These are phyloP conservation scores for Neostethus bicornis DNA, from an alignment of 2,797 vertebrate genomes.

Conservation along the genomic window DNA sequence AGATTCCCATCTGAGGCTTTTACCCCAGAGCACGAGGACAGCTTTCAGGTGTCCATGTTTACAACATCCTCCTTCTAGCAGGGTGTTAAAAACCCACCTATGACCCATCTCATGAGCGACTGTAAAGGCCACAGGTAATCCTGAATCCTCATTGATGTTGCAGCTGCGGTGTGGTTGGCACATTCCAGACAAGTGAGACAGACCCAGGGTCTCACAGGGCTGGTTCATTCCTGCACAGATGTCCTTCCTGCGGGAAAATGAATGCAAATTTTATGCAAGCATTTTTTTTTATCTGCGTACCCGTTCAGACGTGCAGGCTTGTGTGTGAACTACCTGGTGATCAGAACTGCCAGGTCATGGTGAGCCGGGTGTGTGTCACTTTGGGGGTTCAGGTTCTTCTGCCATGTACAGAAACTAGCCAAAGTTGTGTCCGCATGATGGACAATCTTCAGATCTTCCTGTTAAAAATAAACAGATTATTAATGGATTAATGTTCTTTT, in stretches of 20 bases:
- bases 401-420: conserved; percentile 96
- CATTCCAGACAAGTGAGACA: conserved; percentile 96
- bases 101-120: conserved; percentile 97
- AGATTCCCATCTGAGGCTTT: too few relatives aligned
- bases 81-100: conserved; percentile 86
- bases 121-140: conserved; percentile 95
- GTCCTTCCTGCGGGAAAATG: too few relatives aligned
- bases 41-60: too few relatives aligned
- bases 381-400: conserved; percentile 95
- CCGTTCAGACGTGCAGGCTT: not conserved
- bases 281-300: too few relatives aligned
- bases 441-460: conserved; percentile 95
- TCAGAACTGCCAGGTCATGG: conserved; percentile 91
- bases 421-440: conserved; percentile 95
- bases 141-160: conserved; percentile 98
- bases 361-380: conserved; percentile 93
- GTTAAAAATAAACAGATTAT: conserved; percentile 26
- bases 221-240: conserved; percentile 93
- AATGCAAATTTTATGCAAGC: too few relatives aligned
- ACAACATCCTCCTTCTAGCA: too few relatives aligned
- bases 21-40: too few relatives aligned
- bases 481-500: not conserved
- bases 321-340: conserved; percentile 85
- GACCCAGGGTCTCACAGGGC: conserved; percentile 94
- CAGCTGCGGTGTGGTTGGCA: conserved; percentile 96